phyloP scores from a whole-genome alignment of 2,797 vertebrate species.

The Lagocephalus sceleratus region DNA sequence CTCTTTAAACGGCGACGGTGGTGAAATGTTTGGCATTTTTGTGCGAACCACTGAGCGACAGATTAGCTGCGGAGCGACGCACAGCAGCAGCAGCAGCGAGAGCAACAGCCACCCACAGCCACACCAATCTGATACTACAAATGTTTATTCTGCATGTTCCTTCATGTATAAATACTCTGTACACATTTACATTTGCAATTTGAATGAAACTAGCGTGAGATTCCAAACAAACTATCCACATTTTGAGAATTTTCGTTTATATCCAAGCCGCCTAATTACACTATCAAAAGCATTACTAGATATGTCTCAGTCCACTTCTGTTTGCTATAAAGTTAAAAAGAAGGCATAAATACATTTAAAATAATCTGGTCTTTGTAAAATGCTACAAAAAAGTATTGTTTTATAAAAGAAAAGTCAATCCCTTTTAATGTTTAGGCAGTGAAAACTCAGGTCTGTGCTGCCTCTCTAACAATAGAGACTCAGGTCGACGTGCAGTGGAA shows the following conservation, averaged over 20 bases:
- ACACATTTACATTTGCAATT: conserved; percentile 61
- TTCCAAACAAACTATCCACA: conserved; percentile 44
- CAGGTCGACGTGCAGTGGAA: conserved; percentile 44
- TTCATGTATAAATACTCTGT: conserved; percentile 61
- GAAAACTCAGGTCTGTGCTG: conserved; percentile 34
- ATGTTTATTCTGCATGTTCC: neutral
- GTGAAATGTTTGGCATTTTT: conserved; percentile 1
- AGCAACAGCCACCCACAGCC: too few species aligned
- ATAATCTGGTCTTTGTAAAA: conserved; percentile 49
- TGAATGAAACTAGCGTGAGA: conserved; percentile 30
- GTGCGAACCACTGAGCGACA: neutral
- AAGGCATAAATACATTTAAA: conserved; percentile 62
- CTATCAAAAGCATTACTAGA: conserved; percentile 27
- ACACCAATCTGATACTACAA: too few species aligned
- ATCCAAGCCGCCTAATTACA: conserved; percentile 42
- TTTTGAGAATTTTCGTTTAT: conserved; percentile 17
- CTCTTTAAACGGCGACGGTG: conserved; percentile 21
- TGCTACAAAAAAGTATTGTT: conserved; percentile 36
- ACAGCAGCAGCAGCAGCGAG: neutral
- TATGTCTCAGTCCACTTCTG: conserved; percentile 36
- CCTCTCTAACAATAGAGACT: conserved; percentile 58
- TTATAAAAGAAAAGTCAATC: conserved; percentile 26
- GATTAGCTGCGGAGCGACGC: neutral
- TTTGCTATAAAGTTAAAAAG: conserved; percentile 37
- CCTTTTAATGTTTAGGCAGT: conserved; percentile 44